A percentile compares a stretch with the other conserved stretches of the same genome.
phyloP scores from a whole-genome alignment of 2,888 invertebrate genomes.

The Caenorhabditis sp. region DNA sequence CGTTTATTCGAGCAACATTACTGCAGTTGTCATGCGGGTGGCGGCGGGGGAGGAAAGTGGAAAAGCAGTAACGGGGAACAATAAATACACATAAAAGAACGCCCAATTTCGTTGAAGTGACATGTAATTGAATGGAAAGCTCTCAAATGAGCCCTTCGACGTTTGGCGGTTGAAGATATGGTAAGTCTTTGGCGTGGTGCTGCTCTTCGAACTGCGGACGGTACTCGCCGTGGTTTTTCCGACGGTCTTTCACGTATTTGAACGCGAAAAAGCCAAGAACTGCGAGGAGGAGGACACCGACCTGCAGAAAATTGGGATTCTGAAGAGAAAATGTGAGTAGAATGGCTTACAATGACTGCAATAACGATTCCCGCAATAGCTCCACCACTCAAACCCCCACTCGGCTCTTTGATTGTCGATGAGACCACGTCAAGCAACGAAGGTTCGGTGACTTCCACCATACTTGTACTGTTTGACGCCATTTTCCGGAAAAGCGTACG shows the following conservation, averaged over 20 bases:
- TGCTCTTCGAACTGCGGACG: constrained; percentile 76
- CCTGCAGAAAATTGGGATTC: constrained; percentile 61
- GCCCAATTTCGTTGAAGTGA: constrained; percentile 26
- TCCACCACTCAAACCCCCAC: constrained; percentile 65
- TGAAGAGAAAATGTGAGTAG: neutral
- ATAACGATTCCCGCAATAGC: constrained; percentile 75
- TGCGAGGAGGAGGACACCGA: constrained; percentile 58
- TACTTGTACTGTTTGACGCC: constrained; percentile 36
- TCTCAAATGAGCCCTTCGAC: constrained; percentile 73
- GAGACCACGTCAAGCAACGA: constrained; percentile 4
- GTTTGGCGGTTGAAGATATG: constrained; percentile 75
- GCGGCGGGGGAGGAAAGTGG: constrained; percentile 2
- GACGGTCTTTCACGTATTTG: constrained; percentile 66
- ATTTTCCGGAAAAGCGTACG: constrained; percentile 40
- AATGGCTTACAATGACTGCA: constrained; percentile 69
- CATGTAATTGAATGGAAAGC: neutral
- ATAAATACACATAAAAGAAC: constrained; percentile 49
- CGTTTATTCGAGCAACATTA: constrained; percentile 35
- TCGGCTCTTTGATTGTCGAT: neutral
- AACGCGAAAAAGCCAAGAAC: constrained; percentile 65
- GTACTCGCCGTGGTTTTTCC: constrained; percentile 77
- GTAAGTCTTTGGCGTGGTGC: constrained; percentile 75
- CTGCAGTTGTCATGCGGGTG: constrained; percentile 29
- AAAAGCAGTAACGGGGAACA: constrained; percentile 31
- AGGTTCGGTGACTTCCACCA: constrained; percentile 2